Percentiles rank a stretch among this genome's conserved stretches.
These are phyloP conservation scores for Microctonus aethiopoides DNA, from an alignment of 2,888 invertebrate species.

Conservation along the genomic window DNA sequence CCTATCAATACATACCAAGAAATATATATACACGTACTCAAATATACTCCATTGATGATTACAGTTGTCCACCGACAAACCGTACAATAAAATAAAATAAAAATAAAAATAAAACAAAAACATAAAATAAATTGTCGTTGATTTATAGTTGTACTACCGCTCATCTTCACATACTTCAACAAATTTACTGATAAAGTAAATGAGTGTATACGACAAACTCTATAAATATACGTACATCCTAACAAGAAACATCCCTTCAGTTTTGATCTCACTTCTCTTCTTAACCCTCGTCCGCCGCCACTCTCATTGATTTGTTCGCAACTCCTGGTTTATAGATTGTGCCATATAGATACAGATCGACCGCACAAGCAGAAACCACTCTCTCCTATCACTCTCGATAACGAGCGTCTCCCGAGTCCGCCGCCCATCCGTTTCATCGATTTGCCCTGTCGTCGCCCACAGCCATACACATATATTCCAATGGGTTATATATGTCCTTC, in stretches of 20 bases:
- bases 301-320: conserved; percentile 65
- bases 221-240: conserved; percentile 16
- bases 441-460: conserved; percentile 15
- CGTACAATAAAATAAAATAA: background rate
- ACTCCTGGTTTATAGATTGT: conserved; percentile 58
- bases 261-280: conserved; percentile 18
- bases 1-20: too few relatives aligned
- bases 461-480: conserved; percentile 1
- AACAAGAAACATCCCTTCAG: conserved; percentile 25
- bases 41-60: too few relatives aligned
- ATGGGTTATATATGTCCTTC: background rate
- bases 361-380: conserved; percentile 29
- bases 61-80: too few relatives aligned
- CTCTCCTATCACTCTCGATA: conserved; percentile 35
- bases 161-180: background rate
- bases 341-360: conserved; percentile 21
- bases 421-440: conserved; percentile 23
- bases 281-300: conserved; percentile 48
- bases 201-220: conserved; percentile 41
- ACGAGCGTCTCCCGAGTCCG: conserved; percentile 30
- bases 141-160: background rate
- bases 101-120: background rate
- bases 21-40: too few relatives aligned
- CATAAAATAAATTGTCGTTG: background rate
- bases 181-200: conserved; percentile 47